Evolutionary conservation across 2,888 invertebrate genomes (phyloP).

Genomic region (Limulus polyphemus): DNA sequence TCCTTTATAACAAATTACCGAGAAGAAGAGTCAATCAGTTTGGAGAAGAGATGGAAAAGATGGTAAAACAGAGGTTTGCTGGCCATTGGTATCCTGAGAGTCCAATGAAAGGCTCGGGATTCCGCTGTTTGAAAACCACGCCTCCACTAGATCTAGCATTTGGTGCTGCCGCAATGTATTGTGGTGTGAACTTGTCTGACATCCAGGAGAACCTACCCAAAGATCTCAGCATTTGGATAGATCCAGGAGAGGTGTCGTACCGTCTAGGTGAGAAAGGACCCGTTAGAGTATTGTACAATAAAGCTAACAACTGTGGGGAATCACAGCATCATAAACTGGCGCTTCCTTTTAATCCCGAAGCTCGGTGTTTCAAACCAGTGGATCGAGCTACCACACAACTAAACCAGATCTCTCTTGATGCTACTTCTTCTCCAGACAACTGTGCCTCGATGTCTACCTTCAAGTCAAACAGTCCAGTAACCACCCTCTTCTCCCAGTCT

Average conservation of each 20-base stretch:
- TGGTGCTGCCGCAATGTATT: slow-evolving; percentile 76
- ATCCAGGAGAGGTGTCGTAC: slow-evolving; percentile 74
- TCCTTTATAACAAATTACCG: slow-evolving; percentile 95
- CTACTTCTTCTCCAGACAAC: slow-evolving; percentile 2
- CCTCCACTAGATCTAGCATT: slow-evolving; percentile 84
- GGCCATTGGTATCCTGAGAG: slow-evolving; percentile 97
- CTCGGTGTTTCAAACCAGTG: slow-evolving; percentile 90
- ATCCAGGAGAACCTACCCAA: slow-evolving; percentile 85
- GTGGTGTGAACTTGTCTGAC: slow-evolving; percentile 84
- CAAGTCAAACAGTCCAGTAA: slow-evolving; percentile 2
- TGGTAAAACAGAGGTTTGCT: slow-evolving; percentile 70
- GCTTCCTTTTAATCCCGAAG: slow-evolving; percentile 81
- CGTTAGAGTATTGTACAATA: slow-evolving; percentile 63
- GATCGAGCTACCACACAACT: slow-evolving; percentile 54
- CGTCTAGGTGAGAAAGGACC: slow-evolving; percentile 91
- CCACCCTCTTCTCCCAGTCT: slow-evolving; percentile 45
- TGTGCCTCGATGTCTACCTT: background rate
- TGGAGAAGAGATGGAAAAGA: slow-evolving; percentile 91
- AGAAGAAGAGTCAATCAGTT: slow-evolving; percentile 91
- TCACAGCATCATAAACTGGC: slow-evolving; percentile 19
- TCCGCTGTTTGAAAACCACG: slow-evolving; percentile 86
- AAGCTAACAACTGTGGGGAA: slow-evolving; percentile 32
- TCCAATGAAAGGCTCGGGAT: slow-evolving; percentile 90
- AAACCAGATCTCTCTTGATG: slow-evolving; percentile 49
- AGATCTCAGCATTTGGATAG: slow-evolving; percentile 94